Evolutionary conservation across 2,888 invertebrate genomes (phyloP).

Genomic region (Dryocosmus kuriphilus): DNA sequence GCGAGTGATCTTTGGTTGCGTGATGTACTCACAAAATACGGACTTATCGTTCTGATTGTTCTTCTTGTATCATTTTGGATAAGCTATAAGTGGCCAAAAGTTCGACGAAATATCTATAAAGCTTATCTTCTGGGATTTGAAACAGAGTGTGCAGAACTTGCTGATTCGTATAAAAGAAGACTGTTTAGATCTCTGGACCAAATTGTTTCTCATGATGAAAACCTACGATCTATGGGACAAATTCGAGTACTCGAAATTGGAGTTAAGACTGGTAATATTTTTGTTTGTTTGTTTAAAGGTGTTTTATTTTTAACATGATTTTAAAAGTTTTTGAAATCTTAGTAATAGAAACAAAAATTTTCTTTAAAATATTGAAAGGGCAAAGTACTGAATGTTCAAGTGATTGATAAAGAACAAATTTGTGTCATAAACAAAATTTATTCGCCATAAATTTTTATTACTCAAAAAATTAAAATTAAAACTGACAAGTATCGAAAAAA

Average conservation of each 20-base stretch:
- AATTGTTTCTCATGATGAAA: conserved; percentile 64
- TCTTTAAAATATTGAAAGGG: no score
- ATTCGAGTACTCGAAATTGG: conserved; percentile 72
- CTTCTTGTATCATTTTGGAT: conserved; percentile 55
- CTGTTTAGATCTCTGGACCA: conserved; percentile 64
- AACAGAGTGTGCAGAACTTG: conserved; percentile 67
- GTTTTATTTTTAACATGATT: no score
- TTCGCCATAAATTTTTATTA: no score
- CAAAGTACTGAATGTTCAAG: no score
- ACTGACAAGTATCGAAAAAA: no score
- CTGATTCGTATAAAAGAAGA: conserved; percentile 59
- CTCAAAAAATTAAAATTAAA: no score
- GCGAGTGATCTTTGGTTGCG: conserved; percentile 68
- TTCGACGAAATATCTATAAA: conserved; percentile 63
- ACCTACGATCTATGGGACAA: conserved; percentile 62
- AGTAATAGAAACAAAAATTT: no score
- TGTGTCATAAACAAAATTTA: no score
- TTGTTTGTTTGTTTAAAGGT: no score
- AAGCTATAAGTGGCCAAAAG: conserved; percentile 60
- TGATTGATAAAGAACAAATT: no score
- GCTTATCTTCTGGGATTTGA: conserved; percentile 70
- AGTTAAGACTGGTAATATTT: conserved; percentile 69
- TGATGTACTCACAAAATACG: conserved; percentile 66
- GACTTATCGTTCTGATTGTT: conserved; percentile 54
- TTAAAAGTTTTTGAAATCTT: no score